phyloP scores from a whole-genome alignment of 37 sponge, comb jelly and placozoan species.

The Mnemiopsis leidyi region DNA sequence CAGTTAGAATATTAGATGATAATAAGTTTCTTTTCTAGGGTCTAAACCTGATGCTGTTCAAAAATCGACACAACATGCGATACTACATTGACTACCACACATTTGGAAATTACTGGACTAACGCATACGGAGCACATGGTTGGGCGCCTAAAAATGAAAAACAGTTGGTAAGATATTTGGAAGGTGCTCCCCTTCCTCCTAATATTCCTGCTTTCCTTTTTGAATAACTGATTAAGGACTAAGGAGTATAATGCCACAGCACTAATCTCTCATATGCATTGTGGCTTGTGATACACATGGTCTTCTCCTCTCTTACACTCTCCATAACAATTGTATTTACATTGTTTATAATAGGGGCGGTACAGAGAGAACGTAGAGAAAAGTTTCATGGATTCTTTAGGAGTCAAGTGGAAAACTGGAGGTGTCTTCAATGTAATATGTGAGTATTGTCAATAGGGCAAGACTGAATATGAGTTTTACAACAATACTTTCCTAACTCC shows the following conservation, averaged over 20 bases:
- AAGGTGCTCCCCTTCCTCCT: too few relatives aligned
- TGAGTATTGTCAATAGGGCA: too few relatives aligned
- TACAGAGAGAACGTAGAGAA: background rate
- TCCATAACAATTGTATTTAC: too few relatives aligned
- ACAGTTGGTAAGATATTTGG: constrained; percentile 59
- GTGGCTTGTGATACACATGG: too few relatives aligned
- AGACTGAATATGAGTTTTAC: too few relatives aligned
- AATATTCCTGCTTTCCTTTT: too few relatives aligned
- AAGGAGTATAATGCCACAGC: too few relatives aligned
- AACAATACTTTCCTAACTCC: background rate
- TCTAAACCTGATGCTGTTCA: background rate
- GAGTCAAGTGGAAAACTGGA: constrained; percentile 28
- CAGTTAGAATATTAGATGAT: too few relatives aligned
- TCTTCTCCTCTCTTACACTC: too few relatives aligned
- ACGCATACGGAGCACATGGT: background rate
- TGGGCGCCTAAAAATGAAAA: constrained; percentile 31
- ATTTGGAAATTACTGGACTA: background rate
- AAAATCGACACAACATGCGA: background rate
- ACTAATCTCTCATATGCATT: too few relatives aligned
- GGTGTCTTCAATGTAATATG: background rate
- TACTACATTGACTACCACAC: constrained; percentile 46
- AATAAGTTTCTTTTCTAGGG: background rate
- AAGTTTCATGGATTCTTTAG: background rate
- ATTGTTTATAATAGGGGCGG: too few relatives aligned
- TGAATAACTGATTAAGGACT: too few relatives aligned